Evolutionary conservation across 2,888 invertebrate genomes (phyloP).

Genomic region (Carcina quercana): DNA sequence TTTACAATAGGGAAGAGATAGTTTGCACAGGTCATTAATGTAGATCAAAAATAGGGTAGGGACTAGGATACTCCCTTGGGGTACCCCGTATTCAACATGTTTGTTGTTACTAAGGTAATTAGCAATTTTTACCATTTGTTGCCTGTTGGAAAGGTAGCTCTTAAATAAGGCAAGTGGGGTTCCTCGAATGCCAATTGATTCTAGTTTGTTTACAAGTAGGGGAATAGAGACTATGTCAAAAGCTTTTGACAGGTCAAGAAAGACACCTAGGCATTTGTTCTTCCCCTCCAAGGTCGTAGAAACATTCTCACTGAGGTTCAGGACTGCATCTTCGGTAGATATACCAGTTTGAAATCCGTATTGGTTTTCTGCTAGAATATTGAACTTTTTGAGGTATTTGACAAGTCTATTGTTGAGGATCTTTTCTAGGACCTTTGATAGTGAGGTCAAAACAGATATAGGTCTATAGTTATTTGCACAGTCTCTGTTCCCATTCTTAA

Average conservation of each 20-base stretch:
- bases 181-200: background rate
- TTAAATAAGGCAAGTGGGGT: background rate
- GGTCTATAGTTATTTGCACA: background rate
- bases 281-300: background rate
- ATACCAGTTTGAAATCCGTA: background rate
- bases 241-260: conserved; percentile 1
- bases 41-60: conserved; percentile 1
- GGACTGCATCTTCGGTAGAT: conserved; percentile 1
- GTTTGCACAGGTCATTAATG: background rate
- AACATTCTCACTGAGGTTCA: background rate
- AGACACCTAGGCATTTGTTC: background rate
- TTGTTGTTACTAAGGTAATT: background rate
- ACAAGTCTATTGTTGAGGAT: background rate
- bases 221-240: conserved; percentile 9
- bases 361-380: background rate
- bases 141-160: background rate
- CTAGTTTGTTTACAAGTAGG: background rate
- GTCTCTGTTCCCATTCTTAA: background rate
- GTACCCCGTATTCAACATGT: background rate
- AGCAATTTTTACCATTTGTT: background rate
- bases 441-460: background rate
- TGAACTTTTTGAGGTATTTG: background rate
- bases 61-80: conserved; percentile 1
- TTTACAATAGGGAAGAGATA: background rate
- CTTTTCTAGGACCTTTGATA: background rate